A percentile compares a stretch with the other conserved stretches of the same genome.
These are phyloP conservation scores for Acronicta leporina DNA, from an alignment of 2,888 invertebrate species.

Conservation along the genomic window DNA sequence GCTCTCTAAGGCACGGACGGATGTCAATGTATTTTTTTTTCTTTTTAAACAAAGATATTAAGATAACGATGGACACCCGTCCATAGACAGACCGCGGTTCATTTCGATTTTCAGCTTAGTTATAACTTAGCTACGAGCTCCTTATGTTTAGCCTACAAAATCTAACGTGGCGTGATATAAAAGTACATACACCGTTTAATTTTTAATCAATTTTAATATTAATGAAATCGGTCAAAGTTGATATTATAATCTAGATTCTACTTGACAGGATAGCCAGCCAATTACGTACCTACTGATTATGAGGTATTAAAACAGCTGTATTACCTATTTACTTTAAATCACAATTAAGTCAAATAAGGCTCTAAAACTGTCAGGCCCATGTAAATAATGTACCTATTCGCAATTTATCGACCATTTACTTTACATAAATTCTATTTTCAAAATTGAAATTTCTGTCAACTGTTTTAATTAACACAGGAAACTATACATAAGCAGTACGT, in stretches of 20 bases:
- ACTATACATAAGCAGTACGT: constrained; percentile 7
- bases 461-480: constrained; percentile 45
- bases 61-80: too few relatives aligned
- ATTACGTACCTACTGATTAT: constrained; percentile 8
- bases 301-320: not conserved
- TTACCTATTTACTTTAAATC: constrained; percentile 14
- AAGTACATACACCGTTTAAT: too few relatives aligned
- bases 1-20: too few relatives aligned
- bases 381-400: constrained; percentile 33
- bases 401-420: constrained; percentile 42
- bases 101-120: too few relatives aligned
- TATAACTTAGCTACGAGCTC: too few relatives aligned
- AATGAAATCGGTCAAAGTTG: not conserved
- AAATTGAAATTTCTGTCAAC: constrained; percentile 15
- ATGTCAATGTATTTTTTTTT: too few relatives aligned
- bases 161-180: too few relatives aligned
- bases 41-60: too few relatives aligned
- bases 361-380: constrained; percentile 9
- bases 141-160: too few relatives aligned
- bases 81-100: too few relatives aligned
- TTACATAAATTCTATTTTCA: constrained; percentile 37
- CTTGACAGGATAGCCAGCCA: not conserved
- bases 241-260: not conserved
- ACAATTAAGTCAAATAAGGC: constrained; percentile 27
- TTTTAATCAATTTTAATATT: too few relatives aligned